Base-by-base conservation (phyloP, 2,797 vertebrate species). In the Megalops cyprinoides region DNA sequence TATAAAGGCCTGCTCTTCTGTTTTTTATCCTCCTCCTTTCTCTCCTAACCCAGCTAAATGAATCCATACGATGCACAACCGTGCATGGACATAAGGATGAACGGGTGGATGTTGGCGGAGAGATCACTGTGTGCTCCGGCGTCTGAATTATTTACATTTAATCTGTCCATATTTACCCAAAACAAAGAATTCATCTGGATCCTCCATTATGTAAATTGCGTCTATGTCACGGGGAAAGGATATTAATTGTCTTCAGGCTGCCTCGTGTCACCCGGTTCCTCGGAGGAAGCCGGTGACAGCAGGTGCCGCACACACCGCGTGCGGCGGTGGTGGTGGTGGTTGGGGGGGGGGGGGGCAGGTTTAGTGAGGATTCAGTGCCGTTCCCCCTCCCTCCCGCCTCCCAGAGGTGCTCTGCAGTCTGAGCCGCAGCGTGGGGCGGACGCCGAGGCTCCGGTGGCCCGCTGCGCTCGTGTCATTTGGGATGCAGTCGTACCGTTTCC, bases 151-250 rank as follows among this genome's bases (percentile, higher is more conserved):
- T 85, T 90, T 83, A 46, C 82, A 85, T 87, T 85, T 87, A 84
- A 84, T 87, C 79, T 82, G 28, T 69, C 81, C 75, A 14, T 82
- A 65, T 81, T 83, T 86, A 83, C 85, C 84, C 84, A 67, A 86
- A 90, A 85, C 81, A 81, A 73, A 71, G 60, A 65, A 87, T 85
- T 84, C 84, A 85, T 88, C 83, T 78, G 85, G 86, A 88, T 88
- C 84, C 62, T 76, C 87, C 79, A 82, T 88, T 86, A 86, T 84
- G 84, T 85, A 85, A 87, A 87, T 87, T 85, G 87, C 80, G 78
- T 83, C 48, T 85, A 86, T 79, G 49, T 58, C 86, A 88, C 83
- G 86, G 82, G 82, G 85, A 81, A 86, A 53, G 76, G 49, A 82
- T 83, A 87, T 90, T 89, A 87, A 87, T 88, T 7, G 62, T 83